Evolutionary conservation across 2,113 vertebrate genomes (phyloP).

Genomic region (Cyphomyrus plagiostoma): DNA sequence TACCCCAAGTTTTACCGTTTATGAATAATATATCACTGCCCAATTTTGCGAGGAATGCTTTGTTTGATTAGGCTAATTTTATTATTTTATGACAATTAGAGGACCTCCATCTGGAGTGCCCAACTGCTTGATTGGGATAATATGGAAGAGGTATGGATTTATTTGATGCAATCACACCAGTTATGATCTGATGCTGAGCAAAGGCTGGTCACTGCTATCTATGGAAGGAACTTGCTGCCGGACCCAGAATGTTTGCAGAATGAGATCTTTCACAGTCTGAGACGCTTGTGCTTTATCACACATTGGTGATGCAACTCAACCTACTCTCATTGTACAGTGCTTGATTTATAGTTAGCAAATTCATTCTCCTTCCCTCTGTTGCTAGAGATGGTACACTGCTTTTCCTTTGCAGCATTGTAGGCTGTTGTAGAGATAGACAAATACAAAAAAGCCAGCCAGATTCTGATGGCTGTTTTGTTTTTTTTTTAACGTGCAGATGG

Average conservation of each 20-base stretch:
- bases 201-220: not conserved
- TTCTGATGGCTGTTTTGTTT: not conserved
- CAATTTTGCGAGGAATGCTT: not conserved
- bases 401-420: not conserved
- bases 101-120: not conserved
- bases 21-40: not conserved
- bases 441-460: not conserved
- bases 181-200: not conserved
- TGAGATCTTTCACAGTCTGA: not conserved
- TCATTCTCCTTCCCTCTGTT: not conserved
- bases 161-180: not conserved
- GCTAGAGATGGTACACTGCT: not conserved
- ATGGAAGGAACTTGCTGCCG: not conserved
- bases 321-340: not conserved
- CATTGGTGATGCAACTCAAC: not conserved
- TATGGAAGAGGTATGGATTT: not conserved
- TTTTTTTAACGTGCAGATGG: not conserved
- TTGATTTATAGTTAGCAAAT: not conserved
- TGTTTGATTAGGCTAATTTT: not conserved
- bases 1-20: not conserved
- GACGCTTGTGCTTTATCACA: not conserved
- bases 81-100: not conserved
- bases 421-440: not conserved
- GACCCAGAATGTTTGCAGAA: not conserved
- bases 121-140: not conserved